Percentiles rank a stretch among this genome's conserved stretches.
Evolutionary conservation across 2,797 vertebrate genomes (phyloP).

Genomic region (Sebastes reedi): DNA sequence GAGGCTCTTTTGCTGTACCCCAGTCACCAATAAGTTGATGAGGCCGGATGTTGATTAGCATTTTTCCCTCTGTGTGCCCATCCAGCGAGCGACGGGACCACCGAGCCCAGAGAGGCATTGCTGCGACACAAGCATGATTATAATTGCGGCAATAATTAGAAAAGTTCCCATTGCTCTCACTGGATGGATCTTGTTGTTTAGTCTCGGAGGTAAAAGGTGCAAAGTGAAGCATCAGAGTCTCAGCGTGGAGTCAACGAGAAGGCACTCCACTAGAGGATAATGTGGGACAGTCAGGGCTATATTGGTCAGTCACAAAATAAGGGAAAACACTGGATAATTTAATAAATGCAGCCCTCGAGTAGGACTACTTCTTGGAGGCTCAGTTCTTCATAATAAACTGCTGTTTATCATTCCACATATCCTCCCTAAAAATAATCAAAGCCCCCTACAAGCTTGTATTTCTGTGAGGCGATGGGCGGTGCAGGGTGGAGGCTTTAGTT

Average conservation of each 20-base stretch:
- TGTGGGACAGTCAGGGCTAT: not conserved
- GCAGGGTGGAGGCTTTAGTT: constrained; percentile 10
- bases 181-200: constrained; percentile 64
- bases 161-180: constrained; percentile 63
- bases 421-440: constrained; percentile 14
- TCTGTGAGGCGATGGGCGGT: not conserved
- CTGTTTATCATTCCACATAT: constrained; percentile 18
- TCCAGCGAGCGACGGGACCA: constrained; percentile 61
- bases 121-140: constrained; percentile 69
- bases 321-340: not conserved
- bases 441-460: not conserved
- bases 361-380: not conserved
- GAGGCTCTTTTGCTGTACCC: constrained; percentile 56
- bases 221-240: constrained; percentile 55
- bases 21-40: constrained; percentile 67
- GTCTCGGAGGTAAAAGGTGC: constrained; percentile 69
- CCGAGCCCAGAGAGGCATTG: constrained; percentile 46
- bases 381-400: constrained; percentile 2
- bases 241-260: constrained; percentile 30
- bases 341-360: not conserved
- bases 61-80: constrained; percentile 56
- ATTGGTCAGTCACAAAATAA: not conserved
- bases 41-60: constrained; percentile 66
- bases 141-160: constrained; percentile 78
- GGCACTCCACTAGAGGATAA: not conserved